These are phyloP conservation scores for Scrobipalpa costella DNA, from an alignment of 2,888 invertebrate species.

Conservation along the genomic window DNA sequence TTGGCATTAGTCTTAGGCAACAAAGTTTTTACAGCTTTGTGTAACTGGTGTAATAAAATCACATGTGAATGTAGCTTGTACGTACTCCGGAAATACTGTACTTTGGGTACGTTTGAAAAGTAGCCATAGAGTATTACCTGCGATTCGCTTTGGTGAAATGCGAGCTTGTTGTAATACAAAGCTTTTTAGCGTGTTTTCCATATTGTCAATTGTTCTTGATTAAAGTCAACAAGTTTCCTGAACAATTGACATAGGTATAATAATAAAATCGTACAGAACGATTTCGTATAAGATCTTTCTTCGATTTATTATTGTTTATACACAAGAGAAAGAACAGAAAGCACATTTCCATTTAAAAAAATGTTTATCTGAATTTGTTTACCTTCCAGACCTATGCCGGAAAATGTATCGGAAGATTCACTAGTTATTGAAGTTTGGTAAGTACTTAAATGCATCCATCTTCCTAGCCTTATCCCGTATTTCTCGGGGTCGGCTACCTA, in stretches of 20 bases:
- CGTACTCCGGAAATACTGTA: neutral
- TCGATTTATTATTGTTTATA: too few species aligned
- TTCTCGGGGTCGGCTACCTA: too few species aligned
- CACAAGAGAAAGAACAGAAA: too few species aligned
- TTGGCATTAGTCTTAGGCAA: conserved; percentile 12
- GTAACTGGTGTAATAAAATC: conserved; percentile 14
- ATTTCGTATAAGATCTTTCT: too few species aligned
- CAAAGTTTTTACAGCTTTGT: conserved; percentile 20
- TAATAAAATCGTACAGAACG: too few species aligned
- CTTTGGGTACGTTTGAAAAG: neutral
- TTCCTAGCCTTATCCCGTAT: too few species aligned
- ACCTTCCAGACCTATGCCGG: conserved; percentile 85
- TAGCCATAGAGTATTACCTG: conserved; percentile 29
- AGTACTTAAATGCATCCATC: conserved; percentile 56
- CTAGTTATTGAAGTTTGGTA: conserved; percentile 91
- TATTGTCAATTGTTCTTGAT: neutral
- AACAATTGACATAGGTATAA: too few species aligned
- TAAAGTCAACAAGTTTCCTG: too few species aligned
- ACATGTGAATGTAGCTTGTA: neutral
- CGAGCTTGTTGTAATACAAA: neutral
- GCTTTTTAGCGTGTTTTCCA: neutral
- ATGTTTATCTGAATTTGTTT: conserved; percentile 26
- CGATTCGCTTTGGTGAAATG: conserved; percentile 30
- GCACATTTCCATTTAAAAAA: too few species aligned
- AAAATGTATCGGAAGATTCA: conserved; percentile 86